Percentiles rank a stretch among this genome's conserved stretches.
These are phyloP conservation scores for Microcaecilia unicolor DNA, from an alignment of 2,797 vertebrate species.

Conservation along the genomic window DNA sequence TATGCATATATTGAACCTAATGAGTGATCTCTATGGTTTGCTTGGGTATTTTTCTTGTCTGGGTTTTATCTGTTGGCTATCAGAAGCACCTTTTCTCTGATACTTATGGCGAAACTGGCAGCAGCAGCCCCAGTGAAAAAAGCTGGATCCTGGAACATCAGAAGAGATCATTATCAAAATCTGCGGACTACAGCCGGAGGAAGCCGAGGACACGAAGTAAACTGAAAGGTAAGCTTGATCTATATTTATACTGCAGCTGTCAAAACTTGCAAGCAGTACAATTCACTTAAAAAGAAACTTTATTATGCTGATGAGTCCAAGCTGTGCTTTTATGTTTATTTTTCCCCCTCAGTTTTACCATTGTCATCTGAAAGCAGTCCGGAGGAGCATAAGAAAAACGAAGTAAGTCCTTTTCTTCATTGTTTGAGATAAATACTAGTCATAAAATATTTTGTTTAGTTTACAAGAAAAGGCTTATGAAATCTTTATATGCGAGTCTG, in stretches of 20 bases:
- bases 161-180: not conserved
- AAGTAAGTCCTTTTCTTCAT: too few species aligned
- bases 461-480: too few species aligned
- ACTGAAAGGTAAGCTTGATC: slow-evolving; percentile 60
- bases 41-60: not conserved
- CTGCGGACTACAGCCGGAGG: slow-evolving; percentile 47
- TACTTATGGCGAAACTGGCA: slow-evolving; percentile 32
- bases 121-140: slow-evolving; percentile 26
- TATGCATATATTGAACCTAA: too few species aligned
- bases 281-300: too few species aligned
- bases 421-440: too few species aligned
- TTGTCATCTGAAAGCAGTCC: slow-evolving; percentile 28
- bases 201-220: slow-evolving; percentile 42
- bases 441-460: too few species aligned
- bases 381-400: slow-evolving; percentile 12
- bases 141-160: slow-evolving; percentile 36
- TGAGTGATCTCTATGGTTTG: too few species aligned
- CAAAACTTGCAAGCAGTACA: too few species aligned
- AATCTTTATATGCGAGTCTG: too few species aligned
- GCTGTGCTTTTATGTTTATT: too few species aligned
- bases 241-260: too few species aligned
- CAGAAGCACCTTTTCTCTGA: slow-evolving; percentile 51
- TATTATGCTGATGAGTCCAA: too few species aligned
- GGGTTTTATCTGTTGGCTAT: slow-evolving; percentile 9
- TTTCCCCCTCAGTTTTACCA: slow-evolving; percentile 45